Evolutionary conservation across 1,140 invertebrate species (phyloP).

Genomic region (Drosophila mauritiana): DNA sequence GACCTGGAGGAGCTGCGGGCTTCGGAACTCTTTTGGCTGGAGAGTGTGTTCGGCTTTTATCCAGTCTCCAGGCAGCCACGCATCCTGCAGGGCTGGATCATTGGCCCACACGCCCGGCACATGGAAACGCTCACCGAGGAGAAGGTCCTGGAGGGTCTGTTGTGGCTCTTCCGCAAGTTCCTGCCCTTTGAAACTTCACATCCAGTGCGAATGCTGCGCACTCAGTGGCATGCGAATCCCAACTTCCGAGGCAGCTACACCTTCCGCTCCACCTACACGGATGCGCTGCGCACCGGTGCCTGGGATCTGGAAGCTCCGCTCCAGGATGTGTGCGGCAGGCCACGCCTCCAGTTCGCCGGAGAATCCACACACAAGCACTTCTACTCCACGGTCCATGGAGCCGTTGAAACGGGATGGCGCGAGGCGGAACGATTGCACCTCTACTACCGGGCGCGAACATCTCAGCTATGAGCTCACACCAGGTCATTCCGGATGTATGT

Average conservation of each 20-base stretch:
- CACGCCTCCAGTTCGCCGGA: conserved; percentile 89
- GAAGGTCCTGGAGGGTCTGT: conserved; percentile 85
- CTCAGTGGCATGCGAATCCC: conserved; percentile 88
- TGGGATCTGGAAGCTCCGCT: conserved; percentile 87
- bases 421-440: conserved; percentile 88
- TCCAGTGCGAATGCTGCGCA: conserved; percentile 69
- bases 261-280: conserved; percentile 87
- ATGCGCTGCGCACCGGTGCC: conserved; percentile 85
- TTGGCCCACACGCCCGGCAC: conserved; percentile 86
- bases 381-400: conserved; percentile 93
- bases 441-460: conserved; percentile 52
- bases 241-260: conserved; percentile 90
- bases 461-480: conserved; percentile 40
- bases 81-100: conserved; percentile 88
- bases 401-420: conserved; percentile 90
- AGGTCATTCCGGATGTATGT: neutral
- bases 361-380: conserved; percentile 89
- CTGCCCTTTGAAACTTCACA: conserved; percentile 56
- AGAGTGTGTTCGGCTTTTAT: conserved; percentile 88
- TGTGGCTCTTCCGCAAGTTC: conserved; percentile 85
- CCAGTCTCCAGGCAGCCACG: conserved; percentile 88
- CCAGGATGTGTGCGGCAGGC: conserved; percentile 83
- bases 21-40: conserved; percentile 86
- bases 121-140: conserved; percentile 86
- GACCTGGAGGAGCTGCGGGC: conserved; percentile 79